These are phyloP conservation scores for Cossypha caffra DNA, from an alignment of 2,797 vertebrate genomes.

Conservation along the genomic window DNA sequence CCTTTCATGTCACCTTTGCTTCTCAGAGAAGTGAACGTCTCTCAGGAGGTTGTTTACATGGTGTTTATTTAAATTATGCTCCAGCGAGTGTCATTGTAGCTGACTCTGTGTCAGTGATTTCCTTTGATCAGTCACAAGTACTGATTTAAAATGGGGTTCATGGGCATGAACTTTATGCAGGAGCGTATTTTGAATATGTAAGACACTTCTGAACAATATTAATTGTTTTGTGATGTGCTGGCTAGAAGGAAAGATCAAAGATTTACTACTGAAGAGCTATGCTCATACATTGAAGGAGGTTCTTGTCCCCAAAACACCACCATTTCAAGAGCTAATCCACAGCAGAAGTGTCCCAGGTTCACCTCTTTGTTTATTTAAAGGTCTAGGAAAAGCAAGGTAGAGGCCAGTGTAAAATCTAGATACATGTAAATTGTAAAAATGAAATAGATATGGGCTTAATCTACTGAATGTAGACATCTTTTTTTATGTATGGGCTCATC, in stretches of 20 bases:
- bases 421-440: not conserved
- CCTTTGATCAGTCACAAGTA: constrained; percentile 7
- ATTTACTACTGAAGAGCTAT: not conserved
- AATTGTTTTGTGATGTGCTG: not conserved
- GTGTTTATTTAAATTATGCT: constrained; percentile 25
- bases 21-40: not conserved
- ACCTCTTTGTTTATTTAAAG: not conserved
- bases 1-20: not conserved
- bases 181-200: not conserved
- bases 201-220: not conserved
- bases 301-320: not conserved
- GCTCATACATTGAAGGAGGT: not conserved
- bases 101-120: not conserved
- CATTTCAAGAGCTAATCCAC: not conserved
- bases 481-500: not conserved
- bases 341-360: not conserved
- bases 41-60: constrained; percentile 24
- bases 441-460: not conserved
- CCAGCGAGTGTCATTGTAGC: not conserved
- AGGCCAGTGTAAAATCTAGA: not conserved
- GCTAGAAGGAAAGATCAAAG: not conserved
- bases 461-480: not conserved
- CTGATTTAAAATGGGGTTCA: not conserved
- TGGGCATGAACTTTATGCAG: not conserved
- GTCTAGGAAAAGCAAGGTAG: not conserved